Percentiles rank a stretch among this genome's conserved stretches.
Conservation (phyloP, 2,797 vertebrate genomes). For the Falco cherrug region DNA sequence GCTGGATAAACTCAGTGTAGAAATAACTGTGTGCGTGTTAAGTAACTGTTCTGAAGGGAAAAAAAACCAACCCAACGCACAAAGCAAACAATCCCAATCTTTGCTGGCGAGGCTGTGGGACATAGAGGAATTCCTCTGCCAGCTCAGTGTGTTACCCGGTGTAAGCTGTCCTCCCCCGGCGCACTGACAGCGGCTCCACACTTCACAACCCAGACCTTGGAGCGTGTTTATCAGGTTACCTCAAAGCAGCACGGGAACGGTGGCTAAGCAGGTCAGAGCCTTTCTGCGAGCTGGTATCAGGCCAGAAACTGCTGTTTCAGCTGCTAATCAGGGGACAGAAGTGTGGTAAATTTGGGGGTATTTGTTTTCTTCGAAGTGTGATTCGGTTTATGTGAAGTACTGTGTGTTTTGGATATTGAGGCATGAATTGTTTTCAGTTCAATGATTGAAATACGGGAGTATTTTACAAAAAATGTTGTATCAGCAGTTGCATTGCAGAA, state of each 20-base stretch:
- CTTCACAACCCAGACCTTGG: accelerated
- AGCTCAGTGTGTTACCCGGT: accelerated
- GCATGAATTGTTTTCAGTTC: neutral
- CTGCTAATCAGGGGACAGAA: neutral
- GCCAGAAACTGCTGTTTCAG: conserved; percentile 2
- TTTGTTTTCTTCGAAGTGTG: neutral
- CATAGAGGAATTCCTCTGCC: accelerated
- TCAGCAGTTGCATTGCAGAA: neutral
- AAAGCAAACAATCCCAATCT: neutral
- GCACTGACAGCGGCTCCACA: accelerated
- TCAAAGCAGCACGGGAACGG: neutral
- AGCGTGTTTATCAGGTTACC: neutral
- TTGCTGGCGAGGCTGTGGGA: neutral
- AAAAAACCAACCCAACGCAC: neutral
- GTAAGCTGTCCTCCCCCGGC: neutral
- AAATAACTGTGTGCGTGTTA: neutral
- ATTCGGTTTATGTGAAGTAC: neutral
- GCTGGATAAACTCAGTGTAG: neutral
- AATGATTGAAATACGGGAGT: neutral
- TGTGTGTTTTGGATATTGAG: neutral
- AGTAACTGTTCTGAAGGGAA: neutral
- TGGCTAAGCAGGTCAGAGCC: neutral
- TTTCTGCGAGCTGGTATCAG: neutral
- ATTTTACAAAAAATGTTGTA: neutral
- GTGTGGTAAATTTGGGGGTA: neutral